Percentiles rank a stretch among this genome's conserved stretches.
Conservation (phyloP, 2,797 vertebrate genomes). For the Pempheris klunzingeri region DNA sequence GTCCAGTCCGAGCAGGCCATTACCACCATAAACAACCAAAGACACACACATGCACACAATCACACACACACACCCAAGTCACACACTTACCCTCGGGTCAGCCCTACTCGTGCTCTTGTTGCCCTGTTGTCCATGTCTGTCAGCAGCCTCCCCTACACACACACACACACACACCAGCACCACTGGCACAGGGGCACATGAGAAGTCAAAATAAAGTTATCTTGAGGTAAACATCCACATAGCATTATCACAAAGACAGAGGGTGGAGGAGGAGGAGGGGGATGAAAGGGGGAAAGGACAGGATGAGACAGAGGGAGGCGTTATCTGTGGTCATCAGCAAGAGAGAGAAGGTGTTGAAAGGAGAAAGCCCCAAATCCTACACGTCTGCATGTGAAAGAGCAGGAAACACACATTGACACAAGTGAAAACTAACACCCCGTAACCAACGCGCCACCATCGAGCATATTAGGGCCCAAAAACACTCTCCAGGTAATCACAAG, state of each 20-base stretch:
- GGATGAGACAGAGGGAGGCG: conserved; percentile 28
- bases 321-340: conserved; percentile 72
- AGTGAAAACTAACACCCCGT: conserved; percentile 63
- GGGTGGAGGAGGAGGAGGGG: conserved; percentile 26
- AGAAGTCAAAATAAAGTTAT: conserved; percentile 78
- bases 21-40: conserved; percentile 62
- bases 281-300: conserved; percentile 33
- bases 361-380: conserved; percentile 65
- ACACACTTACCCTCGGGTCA: conserved; percentile 44
- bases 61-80: conserved; percentile 31
- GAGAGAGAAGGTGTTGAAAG: conserved; percentile 75
- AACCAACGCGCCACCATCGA: conserved; percentile 13
- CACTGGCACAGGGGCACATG: conserved; percentile 41
- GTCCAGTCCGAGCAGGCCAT: conserved; percentile 45
- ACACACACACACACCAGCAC: conserved; percentile 43
- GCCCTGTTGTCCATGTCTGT: conserved; percentile 71
- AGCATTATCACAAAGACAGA: conserved; percentile 44
- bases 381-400: conserved; percentile 65
- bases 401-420: conserved; percentile 69
- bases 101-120: conserved; percentile 43
- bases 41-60: conserved; percentile 12
- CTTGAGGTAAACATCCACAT: conserved; percentile 66
- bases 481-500: conserved; percentile 31
- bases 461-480: conserved; percentile 27
- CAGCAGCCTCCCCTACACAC: conserved; percentile 62